Percentiles rank a stretch among this genome's conserved stretches.
phyloP scores from a whole-genome alignment of 92 coral and sea anemone species.

The Diadumene lineata region DNA sequence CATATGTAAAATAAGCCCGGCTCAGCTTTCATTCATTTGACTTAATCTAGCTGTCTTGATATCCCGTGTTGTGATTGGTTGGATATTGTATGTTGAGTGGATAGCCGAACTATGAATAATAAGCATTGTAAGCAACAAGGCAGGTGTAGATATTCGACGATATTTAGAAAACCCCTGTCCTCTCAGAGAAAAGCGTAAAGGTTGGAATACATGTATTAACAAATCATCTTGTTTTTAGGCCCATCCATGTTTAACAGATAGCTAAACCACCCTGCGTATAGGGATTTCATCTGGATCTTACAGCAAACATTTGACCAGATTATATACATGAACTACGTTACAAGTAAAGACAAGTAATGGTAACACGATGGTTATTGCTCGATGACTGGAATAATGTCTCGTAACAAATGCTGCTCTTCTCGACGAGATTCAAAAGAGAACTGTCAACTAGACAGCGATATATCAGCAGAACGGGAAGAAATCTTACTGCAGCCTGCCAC shows the following conservation, averaged over 20 bases:
- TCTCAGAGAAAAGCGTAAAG: background rate
- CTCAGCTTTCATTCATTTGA: constrained; percentile 6
- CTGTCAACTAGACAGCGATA: constrained; percentile 22
- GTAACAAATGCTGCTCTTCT: constrained; percentile 12
- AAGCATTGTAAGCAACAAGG: background rate
- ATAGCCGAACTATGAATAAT: constrained; percentile 21
- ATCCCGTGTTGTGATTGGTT: constrained; percentile 10
- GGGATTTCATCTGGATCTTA: too few relatives aligned
- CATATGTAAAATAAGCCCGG: constrained; percentile 1
- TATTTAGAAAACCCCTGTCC: constrained; percentile 6
- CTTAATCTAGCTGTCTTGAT: constrained; percentile 16
- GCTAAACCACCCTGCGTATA: background rate
- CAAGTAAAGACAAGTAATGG: background rate
- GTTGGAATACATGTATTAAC: background rate
- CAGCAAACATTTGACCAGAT: background rate
- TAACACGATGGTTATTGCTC: background rate
- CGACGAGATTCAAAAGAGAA: constrained; percentile 13
- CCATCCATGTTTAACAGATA: background rate
- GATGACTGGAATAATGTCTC: constrained; percentile 19
- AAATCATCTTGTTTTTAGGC: background rate
- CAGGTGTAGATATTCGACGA: constrained; percentile 21
- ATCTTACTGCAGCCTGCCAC: constrained; percentile 29
- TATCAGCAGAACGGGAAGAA: constrained; percentile 25
- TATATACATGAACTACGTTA: background rate
- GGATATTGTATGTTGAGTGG: constrained; percentile 3